Evolutionary conservation across 2,113 vertebrate genomes (phyloP), one percentile per base, ranked within the genome.

Genomic region (Rhabdornis inornatus): DNA sequence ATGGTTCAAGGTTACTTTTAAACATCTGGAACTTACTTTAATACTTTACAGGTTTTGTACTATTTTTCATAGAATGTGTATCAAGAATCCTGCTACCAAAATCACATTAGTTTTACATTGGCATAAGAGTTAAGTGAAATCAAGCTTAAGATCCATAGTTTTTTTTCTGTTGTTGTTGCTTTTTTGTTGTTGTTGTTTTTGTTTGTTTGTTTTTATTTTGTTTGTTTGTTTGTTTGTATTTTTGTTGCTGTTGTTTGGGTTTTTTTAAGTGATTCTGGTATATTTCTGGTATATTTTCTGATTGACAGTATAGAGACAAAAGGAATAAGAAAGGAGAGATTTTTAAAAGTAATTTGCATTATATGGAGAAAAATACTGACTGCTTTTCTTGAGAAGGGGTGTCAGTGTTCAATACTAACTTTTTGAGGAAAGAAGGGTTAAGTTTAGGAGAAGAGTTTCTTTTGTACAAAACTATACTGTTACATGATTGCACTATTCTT

Each of bases 401-500:
- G 19, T 63, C 30, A 83, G 24, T 76, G 49, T 65, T 94, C 66
- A 28, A 11, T 70, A 56, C 21, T 23, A 15, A 0, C n/a, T 44
- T 84, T 87, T 61, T 86, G 21, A 30, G 21, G 44, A 28, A 66
- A 22, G 2, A 33, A 11, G 7, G 2, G 1, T 55, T 76, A 71
- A 86, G 37, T 10, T 86, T 31, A 56, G 52, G 13, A 71, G 33
- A 90, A 79, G 11, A 45, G 6, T 56, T 76, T 52, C 15, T 80
- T 92, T 69, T 57, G n/a, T 45, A 53, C 25, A 69, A 85, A 88
- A 65, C 11, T 45, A 25, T 56, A 22, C 12, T 90, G 20, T 49
- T 83, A 86, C 18, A 20, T 93, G 92, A 92, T 90, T 93, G 53
- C 66, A 57, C 63, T 87, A 65, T 93, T 93, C 14, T 91, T 87